These are phyloP conservation scores for Xylocopa sonorina DNA, from an alignment of 1,140 invertebrate species.

Conservation along the genomic window DNA sequence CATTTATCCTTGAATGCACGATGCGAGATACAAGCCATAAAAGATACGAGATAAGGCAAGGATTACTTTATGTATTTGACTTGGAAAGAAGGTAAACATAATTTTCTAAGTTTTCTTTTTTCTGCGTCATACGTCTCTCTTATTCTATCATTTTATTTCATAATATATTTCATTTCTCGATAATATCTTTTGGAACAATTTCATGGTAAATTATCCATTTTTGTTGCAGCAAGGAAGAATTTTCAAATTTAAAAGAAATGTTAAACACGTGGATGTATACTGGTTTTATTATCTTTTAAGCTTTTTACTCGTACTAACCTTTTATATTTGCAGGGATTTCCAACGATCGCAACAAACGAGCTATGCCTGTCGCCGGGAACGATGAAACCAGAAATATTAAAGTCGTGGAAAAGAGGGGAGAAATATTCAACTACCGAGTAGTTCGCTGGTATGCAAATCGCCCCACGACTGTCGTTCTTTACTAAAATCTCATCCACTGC, in stretches of 20 bases:
- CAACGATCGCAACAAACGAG: constrained; percentile 47
- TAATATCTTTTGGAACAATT: too few species aligned
- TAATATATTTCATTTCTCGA: too few species aligned
- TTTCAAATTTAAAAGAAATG: too few species aligned
- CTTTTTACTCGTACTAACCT: too few species aligned
- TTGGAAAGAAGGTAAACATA: neutral
- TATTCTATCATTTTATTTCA: neutral
- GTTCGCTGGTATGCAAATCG: constrained; percentile 53
- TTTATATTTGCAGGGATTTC: constrained; percentile 17
- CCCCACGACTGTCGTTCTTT: constrained; percentile 46
- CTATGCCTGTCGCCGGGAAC: constrained; percentile 79
- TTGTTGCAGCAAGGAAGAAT: too few species aligned
- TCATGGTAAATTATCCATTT: neutral
- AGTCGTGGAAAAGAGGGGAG: constrained; percentile 81
- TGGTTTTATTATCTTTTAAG: too few species aligned
- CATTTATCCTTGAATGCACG: neutral
- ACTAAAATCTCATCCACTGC: constrained; percentile 62
- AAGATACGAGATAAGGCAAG: neutral
- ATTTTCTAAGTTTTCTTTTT: neutral
- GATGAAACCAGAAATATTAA: constrained; percentile 81
- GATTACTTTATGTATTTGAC: neutral
- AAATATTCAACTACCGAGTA: constrained; percentile 47
- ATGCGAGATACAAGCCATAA: neutral
- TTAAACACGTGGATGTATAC: too few species aligned
- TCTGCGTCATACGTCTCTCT: neutral